These are phyloP conservation scores for Cheilosia grossa DNA, from an alignment of 2,888 invertebrate genomes.

Conservation along the genomic window DNA sequence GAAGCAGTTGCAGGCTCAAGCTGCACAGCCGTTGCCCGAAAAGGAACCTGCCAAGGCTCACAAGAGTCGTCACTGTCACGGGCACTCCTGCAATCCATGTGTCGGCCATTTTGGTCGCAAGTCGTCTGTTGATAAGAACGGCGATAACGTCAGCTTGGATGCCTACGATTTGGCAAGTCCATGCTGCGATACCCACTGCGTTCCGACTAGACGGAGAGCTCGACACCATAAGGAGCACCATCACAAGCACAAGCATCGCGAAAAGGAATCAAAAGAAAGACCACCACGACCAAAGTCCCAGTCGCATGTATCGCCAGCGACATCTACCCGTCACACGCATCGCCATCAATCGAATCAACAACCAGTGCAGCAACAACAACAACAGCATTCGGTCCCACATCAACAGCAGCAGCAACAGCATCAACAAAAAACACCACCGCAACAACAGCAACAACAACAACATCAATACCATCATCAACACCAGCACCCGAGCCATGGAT, in stretches of 20 bases:
- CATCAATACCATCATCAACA: conserved; percentile 81
- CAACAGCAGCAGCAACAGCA: conserved; percentile 63
- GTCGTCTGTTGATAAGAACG: conserved; percentile 83
- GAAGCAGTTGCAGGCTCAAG: conserved; percentile 72
- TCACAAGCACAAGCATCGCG: conserved; percentile 85
- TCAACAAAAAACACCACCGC: conserved; percentile 49
- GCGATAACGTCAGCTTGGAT: conserved; percentile 90
- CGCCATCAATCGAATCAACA: conserved; percentile 64
- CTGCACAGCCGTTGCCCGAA: conserved; percentile 67
- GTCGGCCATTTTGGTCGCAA: conserved; percentile 85
- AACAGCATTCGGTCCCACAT: conserved; percentile 74
- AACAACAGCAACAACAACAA: conserved; percentile 57
- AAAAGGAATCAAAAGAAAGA: conserved; percentile 82
- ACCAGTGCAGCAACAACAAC: conserved; percentile 76
- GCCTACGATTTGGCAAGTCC: conserved; percentile 94
- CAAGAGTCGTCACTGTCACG: conserved; percentile 81
- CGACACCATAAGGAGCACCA: conserved; percentile 86
- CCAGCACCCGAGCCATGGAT: conserved; percentile 80
- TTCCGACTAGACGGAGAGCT: conserved; percentile 86
- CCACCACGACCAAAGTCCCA: conserved; percentile 80
- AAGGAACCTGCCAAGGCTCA: conserved; percentile 66
- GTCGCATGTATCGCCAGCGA: conserved; percentile 78
- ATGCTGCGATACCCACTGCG: conserved; percentile 93
- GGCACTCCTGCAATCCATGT: conserved; percentile 89
- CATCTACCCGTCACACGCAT: conserved; percentile 77